A percentile compares a stretch with the other conserved stretches of the same genome.
Conservation (phyloP, 1,140 invertebrate species). For the Ips nitidus region DNA sequence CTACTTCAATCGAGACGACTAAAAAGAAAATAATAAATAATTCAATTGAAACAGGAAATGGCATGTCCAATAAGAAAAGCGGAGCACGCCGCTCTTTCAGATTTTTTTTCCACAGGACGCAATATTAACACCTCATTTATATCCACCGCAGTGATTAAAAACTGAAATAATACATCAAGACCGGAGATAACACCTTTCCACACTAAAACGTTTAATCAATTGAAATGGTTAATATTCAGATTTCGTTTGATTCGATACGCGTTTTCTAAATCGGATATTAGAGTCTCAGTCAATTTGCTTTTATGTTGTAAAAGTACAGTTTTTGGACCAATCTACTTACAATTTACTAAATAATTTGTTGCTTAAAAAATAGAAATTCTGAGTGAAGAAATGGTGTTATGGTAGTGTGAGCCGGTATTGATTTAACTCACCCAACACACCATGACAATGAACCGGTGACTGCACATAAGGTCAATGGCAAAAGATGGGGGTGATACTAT, state of each 20-base stretch:
- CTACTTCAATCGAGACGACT: too few relatives aligned
- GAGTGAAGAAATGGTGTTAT: background rate
- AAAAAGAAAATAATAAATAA: too few relatives aligned
- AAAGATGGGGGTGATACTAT: slow-evolving; percentile 6
- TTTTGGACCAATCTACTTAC: background rate
- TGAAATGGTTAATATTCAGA: background rate
- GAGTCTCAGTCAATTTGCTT: background rate
- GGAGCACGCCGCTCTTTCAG: too few relatives aligned
- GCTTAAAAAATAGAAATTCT: background rate
- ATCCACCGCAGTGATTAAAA: background rate
- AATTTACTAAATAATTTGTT: background rate
- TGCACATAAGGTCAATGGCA: slow-evolving; percentile 16
- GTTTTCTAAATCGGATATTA: background rate
- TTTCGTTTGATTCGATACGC: background rate
- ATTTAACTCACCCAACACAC: slow-evolving; percentile 1
- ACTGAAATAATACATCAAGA: background rate
- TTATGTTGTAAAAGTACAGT: background rate
- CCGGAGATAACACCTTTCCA: background rate
- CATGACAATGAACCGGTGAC: slow-evolving; percentile 8
- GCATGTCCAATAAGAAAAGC: too few relatives aligned
- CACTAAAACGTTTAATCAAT: background rate
- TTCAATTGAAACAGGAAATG: too few relatives aligned
- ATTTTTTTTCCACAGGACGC: too few relatives aligned
- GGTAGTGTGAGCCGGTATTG: background rate
- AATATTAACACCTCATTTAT: background rate